A percentile compares a stretch with the other conserved stretches of the same genome.
Conservation (phyloP, 2,797 vertebrate species). For the Ispidina lecontei region DNA sequence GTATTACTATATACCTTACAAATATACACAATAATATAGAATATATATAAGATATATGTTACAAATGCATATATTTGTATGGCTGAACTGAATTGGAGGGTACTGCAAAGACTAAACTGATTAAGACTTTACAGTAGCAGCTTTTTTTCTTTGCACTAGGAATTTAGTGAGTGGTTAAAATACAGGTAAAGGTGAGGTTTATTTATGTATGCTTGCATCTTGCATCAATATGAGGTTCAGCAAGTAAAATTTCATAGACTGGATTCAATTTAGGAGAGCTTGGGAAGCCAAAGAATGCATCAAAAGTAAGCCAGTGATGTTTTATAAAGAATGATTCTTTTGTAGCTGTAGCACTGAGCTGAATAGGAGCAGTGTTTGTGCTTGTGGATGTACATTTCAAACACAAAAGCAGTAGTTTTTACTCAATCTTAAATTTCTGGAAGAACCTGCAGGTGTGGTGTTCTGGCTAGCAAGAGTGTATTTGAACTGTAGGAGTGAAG, state of each 20-base stretch:
- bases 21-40: neutral
- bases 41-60: neutral
- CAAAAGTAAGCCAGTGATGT: neutral
- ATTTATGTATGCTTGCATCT: neutral
- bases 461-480: neutral
- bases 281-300: neutral
- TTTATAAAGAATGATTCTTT: neutral
- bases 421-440: neutral
- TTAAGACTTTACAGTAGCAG: neutral
- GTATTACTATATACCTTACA: neutral
- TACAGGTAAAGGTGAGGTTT: neutral
- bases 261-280: neutral
- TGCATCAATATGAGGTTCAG: neutral
- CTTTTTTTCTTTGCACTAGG: neutral
- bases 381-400: neutral
- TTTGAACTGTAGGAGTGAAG: neutral
- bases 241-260: neutral
- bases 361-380: neutral
- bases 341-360: neutral
- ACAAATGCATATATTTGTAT: neutral
- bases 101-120: neutral
- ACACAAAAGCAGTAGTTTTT: neutral
- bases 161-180: neutral
- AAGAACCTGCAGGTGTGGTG: neutral
- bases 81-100: neutral